Base-by-base conservation (phyloP, 1,140 invertebrate genomes). In the Popillia japonica region DNA sequence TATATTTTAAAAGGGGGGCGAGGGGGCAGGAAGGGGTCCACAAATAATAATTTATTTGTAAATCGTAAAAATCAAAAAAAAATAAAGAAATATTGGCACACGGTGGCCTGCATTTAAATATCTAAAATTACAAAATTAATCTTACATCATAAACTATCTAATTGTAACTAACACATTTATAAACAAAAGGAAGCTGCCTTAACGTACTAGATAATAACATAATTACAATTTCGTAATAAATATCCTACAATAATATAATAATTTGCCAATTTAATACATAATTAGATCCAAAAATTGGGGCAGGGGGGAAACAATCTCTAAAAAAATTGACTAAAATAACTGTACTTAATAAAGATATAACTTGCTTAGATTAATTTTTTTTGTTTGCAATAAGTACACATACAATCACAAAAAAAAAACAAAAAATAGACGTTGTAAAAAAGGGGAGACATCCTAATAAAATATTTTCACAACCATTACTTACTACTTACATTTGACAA, bases 1-100 rank as follows among this genome's bases (percentile, higher is more conserved):
- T 73, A 73, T 73, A 73, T 27, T 11, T 73, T 73, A 40, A 20
- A 11, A 23, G 20, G 20, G 11, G 10, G 17, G n/a, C n/a, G n/a
- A n/a, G 22, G 17, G 23, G 40, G 10, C 22, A 22, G 20, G 23
- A 64, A 11, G 23, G 17, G 22, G 40, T 10, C 20, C 23, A 73
- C 72, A 73, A 73, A 73, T 73, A 73, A 73, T 73, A 73, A 73
- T 40, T 73, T 73, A 73, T 73, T 73, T 73, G 72, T 73, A 73
- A 14, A 73, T n/a, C 14, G n/a, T 73, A 73, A 42, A 40, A 73
- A 3, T 40, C 27, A n/a, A n/a, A n/a, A n/a, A n/a, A n/a, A n/a
- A 73, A 14, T 64, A 41, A n/a, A n/a, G 27, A 42, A 20, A 40
- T 73, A 73, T 73, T 73, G 72, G 72, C 72, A 73, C 72, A 34